Evolutionary conservation across 2,888 invertebrate genomes (phyloP), one percentile per base, ranked within the genome.

Genomic region (Andrena marginata): DNA sequence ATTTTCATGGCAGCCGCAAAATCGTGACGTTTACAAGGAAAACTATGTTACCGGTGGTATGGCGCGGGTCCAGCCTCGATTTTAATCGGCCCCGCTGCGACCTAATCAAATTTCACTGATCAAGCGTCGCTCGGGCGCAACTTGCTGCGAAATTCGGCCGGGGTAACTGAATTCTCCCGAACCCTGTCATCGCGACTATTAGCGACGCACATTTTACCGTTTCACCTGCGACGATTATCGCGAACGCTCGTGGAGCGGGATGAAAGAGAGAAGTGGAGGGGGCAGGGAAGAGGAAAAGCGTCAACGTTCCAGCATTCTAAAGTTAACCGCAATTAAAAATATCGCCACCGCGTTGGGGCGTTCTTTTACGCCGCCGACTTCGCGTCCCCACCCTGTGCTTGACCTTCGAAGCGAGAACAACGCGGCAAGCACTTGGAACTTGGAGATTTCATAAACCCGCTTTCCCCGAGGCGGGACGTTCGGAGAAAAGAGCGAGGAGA

Each of bases 21-120:
- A 72, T 59, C 68, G 62, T 78, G 78, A 78, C 73, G 56, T 78
- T 78, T 73, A 78, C 78, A 78, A 78, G 78, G 78, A 73, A 42
- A 78, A 78, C 73, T 68, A 73, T 78, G 67, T 78, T 78, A 78
- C 68, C 73, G 29, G 54, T 60, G 62, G 67, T 10, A 23, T 35
- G 65, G 49, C 65, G 59, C 35, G 7, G 54, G 5, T 48, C 23
- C 31, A 51, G 51, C 78, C 31, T 31, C 68, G 78, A 78, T 68
- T 68, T 68, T 73, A 68, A 63, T 73, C 78, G 78, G 68, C 62
- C 54, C 67, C 48, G 68, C 68, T 48, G 68, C 56, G 59, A 73
- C 78, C 56, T 78, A 73, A 78, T 78, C 68, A 73, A 73, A 78
- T 78, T 78, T 68, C 49, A 31, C 78, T 78, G 63, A 78, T 73